Percentiles rank a stretch among this genome's conserved stretches.
phyloP scores from a whole-genome alignment of 2,888 invertebrate genomes.

The Microplitis manilae region DNA sequence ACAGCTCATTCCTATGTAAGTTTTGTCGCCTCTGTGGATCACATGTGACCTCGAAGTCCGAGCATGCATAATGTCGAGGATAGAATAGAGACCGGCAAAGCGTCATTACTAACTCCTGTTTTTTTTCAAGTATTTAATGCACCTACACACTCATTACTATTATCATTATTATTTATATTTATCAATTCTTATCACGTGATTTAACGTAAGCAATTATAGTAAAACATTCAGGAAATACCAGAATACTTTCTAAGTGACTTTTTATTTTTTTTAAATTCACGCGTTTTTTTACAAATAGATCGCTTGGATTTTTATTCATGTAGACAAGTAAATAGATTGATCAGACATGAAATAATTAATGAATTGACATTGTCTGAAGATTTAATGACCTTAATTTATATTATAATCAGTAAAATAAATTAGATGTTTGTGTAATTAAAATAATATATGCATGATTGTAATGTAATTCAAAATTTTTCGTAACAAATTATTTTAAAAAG shows the following conservation, averaged over 20 bases:
- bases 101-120: slow-evolving; percentile 13
- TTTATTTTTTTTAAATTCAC: background rate
- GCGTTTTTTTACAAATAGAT: too few relatives aligned
- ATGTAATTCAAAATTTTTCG: background rate
- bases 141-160: slow-evolving; percentile 1
- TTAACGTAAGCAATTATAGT: background rate
- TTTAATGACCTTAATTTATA: slow-evolving; percentile 1
- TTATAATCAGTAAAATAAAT: background rate
- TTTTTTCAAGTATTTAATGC: background rate
- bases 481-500: background rate
- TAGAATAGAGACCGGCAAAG: slow-evolving; percentile 36
- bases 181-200: slow-evolving; percentile 31
- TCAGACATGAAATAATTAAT: slow-evolving; percentile 1
- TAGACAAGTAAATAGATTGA: background rate
- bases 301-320: background rate
- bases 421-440: background rate
- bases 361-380: background rate
- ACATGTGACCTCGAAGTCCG: slow-evolving; percentile 53
- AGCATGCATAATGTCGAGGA: slow-evolving; percentile 57
- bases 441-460: background rate
- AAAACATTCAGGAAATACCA: background rate
- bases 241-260: background rate
- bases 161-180: background rate
- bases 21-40: slow-evolving; percentile 40
- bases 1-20: slow-evolving; percentile 21